Conservation (phyloP, 2,797 vertebrate species). For the Monodelphis domestica region DNA sequence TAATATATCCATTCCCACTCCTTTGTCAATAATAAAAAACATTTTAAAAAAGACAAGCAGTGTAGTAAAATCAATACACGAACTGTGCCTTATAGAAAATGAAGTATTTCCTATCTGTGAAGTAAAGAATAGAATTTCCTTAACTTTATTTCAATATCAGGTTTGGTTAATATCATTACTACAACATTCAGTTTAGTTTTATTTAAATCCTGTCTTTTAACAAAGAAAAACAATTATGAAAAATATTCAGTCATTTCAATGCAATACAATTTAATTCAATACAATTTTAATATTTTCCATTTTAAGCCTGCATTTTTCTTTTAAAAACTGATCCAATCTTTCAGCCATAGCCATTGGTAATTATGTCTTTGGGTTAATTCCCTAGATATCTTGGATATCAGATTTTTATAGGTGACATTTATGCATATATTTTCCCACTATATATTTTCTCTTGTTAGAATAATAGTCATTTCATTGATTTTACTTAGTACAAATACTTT, state of each 20-base stretch:
- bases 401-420: background rate
- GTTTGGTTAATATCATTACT: background rate
- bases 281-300: too few species aligned
- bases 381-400: background rate
- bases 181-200: background rate
- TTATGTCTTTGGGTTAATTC: background rate
- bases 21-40: too few species aligned
- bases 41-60: background rate
- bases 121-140: background rate
- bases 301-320: too few species aligned
- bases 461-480: background rate
- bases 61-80: background rate
- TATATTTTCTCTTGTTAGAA: background rate
- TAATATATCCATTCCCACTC: background rate
- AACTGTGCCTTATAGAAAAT: background rate
- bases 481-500: background rate
- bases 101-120: background rate
- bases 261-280: background rate
- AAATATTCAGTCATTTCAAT: background rate
- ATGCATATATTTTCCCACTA: background rate
- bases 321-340: too few species aligned
- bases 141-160: background rate
- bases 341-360: background rate
- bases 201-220: background rate
- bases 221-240: background rate